These are phyloP conservation scores for Drosophila diplacantha DNA, from an alignment of 2,888 invertebrate genomes.

Conservation along the genomic window DNA sequence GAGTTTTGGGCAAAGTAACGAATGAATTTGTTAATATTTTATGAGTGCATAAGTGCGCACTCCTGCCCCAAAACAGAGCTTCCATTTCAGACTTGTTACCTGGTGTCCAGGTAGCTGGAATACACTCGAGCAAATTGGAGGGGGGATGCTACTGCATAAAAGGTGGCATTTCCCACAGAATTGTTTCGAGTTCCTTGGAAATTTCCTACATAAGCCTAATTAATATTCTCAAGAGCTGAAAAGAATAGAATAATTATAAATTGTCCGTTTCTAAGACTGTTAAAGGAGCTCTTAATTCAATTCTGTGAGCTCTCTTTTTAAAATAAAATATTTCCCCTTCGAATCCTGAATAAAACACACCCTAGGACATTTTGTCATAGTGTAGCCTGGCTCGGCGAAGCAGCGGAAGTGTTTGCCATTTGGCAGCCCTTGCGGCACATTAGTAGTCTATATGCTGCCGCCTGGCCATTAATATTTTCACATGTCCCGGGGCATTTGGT, in stretches of 20 bases:
- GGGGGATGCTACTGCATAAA: background rate
- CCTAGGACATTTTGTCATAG: background rate
- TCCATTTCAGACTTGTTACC: constrained; percentile 22
- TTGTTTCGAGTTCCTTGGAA: background rate
- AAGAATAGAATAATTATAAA: background rate
- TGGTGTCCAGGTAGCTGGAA: constrained; percentile 23
- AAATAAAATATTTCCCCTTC: background rate
- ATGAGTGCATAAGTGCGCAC: constrained; percentile 75
- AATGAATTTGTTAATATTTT: constrained; percentile 77
- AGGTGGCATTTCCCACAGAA: background rate
- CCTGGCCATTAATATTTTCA: constrained; percentile 71
- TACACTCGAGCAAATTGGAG: constrained; percentile 8
- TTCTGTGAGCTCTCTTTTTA: background rate
- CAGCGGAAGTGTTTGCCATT: constrained; percentile 68
- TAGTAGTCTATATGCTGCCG: constrained; percentile 74
- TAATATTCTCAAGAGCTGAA: background rate
- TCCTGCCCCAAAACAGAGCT: constrained; percentile 40
- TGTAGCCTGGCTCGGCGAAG: constrained; percentile 27
- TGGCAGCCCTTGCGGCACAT: constrained; percentile 74
- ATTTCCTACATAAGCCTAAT: background rate
- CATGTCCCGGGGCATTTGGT: constrained; percentile 40
- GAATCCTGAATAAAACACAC: background rate
- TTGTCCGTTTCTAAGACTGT: background rate
- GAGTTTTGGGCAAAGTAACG: constrained; percentile 71
- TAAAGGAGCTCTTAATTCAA: background rate